Base-by-base conservation (phyloP, 2,888 invertebrate genomes). In the Resseliella maxima region DNA sequence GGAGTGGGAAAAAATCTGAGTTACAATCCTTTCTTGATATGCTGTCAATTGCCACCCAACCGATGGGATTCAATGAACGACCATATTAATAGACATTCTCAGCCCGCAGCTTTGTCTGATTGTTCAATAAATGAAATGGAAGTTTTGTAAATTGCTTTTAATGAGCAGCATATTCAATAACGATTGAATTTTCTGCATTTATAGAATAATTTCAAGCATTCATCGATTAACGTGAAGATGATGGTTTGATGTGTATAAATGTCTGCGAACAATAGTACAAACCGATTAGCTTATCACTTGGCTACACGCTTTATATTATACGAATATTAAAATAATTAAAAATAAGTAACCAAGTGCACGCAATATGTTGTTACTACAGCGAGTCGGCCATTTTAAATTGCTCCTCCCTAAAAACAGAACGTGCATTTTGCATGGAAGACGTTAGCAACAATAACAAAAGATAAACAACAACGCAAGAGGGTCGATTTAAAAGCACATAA, bases 321-420 rank as follows among this genome's bases (percentile, higher is more conserved):
- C 24, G 1, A 38, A 38, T 6, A n/a, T 83, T 24, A 83, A 83
- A 83, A 83, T 38, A 83, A 83, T 83, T 83, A 83, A 83, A 83
- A 38, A 38, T 12, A 36, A 36, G 15, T 15, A 36, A 21, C 21
- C 38, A 0, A 81, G 21, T 21, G n/a, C 18, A 81, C 83, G 38
- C 83, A 83, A 38, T 83, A 12, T 83, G 83, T 12, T 83, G 83
- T 83, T 38, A 83, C n/a, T 83, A 38, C 38, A 83, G 38, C 38
- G 8, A 35, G 83, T 83, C 83, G 83, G 83, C 83, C 83, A 83
- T 83, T 83, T 83, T 38, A 38, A n/a, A 83, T 38, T 83, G 83
- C 83, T n/a, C 83, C 83, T 83, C 83, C 83, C 83, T 21, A 6
- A 38, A 83, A 83, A 0, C 1, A 38, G 5, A 5, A 38, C 38